These are phyloP conservation scores for Benthosema pterotum DNA, from an alignment of 2,797 vertebrate species.

Conservation along the genomic window DNA sequence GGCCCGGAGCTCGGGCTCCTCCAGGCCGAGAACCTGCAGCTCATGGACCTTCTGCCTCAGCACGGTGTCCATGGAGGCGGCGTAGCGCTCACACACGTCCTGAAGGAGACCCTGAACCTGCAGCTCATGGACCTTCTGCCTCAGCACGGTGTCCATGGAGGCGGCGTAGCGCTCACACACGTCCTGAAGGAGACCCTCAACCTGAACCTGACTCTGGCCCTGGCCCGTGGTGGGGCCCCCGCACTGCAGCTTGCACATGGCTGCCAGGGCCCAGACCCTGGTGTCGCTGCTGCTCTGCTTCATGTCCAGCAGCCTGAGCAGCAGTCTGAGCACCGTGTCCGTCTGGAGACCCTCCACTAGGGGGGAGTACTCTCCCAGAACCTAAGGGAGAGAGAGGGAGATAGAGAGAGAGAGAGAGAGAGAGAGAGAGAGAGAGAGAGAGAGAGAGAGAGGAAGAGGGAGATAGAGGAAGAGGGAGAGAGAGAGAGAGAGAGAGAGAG, in stretches of 20 bases:
- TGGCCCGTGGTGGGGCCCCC: constrained; percentile 58
- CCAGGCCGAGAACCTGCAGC: constrained; percentile 82
- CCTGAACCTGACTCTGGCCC: constrained; percentile 38
- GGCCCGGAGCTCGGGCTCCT: constrained; percentile 80
- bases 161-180: constrained; percentile 80
- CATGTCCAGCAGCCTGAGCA: constrained; percentile 81
- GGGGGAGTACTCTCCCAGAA: constrained; percentile 91
- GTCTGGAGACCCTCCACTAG: constrained; percentile 80
- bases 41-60: constrained; percentile 91
- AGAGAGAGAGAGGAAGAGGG: no score
- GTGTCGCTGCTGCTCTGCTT: constrained; percentile 86
- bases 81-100: constrained; percentile 79
- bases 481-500: no score
- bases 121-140: constrained; percentile 91
- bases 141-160: constrained; percentile 89
- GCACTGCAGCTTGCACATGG: constrained; percentile 86
- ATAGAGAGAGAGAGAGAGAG: not conserved
- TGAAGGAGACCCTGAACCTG: constrained; percentile 65
- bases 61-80: constrained; percentile 86
- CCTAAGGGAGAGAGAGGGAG: constrained; percentile 69
- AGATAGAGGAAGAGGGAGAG: no score
- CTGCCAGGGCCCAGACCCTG: constrained; percentile 88
- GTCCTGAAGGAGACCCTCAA: constrained; percentile 37
- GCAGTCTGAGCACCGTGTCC: constrained; percentile 77
- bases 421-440: no score